Conservation (phyloP, 2,797 vertebrate genomes). For the Rhincodon typus region DNA sequence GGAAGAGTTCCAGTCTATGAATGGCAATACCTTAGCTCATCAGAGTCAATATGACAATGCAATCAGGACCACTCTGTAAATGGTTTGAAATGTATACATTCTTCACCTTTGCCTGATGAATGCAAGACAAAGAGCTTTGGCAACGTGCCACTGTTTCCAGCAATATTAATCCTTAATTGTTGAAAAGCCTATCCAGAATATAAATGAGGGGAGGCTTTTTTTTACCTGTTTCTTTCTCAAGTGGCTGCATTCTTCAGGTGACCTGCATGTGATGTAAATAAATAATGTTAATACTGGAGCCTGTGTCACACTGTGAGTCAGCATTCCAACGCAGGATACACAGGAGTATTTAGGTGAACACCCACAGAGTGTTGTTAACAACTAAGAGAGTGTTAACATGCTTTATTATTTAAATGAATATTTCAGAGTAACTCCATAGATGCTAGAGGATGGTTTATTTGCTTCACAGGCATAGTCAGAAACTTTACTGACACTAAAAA, state of each 20-base stretch:
- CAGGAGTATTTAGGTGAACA: background rate
- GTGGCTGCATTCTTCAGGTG: constrained; percentile 14
- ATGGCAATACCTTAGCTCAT: too few species aligned
- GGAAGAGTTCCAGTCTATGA: too few species aligned
- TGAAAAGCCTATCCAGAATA: background rate
- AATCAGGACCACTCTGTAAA: too few species aligned
- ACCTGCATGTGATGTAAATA: constrained; percentile 15
- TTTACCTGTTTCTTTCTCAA: constrained; percentile 36
- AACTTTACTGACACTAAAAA: background rate
- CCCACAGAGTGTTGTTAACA: background rate
- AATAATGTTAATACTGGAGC: background rate
- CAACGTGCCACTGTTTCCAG: too few species aligned
- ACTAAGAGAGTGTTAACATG: background rate
- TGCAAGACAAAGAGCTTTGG: too few species aligned
- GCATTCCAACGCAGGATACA: background rate
- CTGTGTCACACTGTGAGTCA: background rate
- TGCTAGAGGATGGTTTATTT: background rate
- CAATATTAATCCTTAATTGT: too few species aligned
- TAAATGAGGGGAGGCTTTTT: background rate
- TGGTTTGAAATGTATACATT: too few species aligned
- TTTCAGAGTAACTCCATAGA: background rate
- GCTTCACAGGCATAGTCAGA: background rate
- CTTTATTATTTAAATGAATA: background rate
- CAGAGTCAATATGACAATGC: too few species aligned
- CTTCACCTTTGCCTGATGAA: too few species aligned